Base-by-base conservation (phyloP, 2,113 vertebrate species). In the Pygoscelis adeliae region DNA sequence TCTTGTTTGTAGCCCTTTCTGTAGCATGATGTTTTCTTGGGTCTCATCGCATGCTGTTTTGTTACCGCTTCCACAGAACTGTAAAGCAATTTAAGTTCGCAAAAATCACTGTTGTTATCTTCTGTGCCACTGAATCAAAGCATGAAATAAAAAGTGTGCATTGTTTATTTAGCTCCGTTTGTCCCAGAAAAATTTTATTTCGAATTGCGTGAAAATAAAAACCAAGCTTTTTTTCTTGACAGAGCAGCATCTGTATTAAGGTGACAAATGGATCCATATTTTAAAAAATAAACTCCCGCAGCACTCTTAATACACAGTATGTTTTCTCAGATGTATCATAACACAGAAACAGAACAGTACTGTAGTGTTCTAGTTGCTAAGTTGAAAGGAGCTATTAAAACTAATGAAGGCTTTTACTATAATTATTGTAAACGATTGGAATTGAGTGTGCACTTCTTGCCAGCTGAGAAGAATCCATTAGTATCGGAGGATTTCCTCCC, bases 391-490 rank as follows among this genome's bases (percentile, higher is more conserved):
- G 50, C 89, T 87, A 90, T 97, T 94, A 87, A 97, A 90, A 87
- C 94, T 85, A 94, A 92, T 94, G 83, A 93, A 93, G 47, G 56
- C 70, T 91, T 97, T 98, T 90, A 90, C 61, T 93, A 11, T 95
- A 94, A 76, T 96, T 90, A 84, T 91, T 93, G 72, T 70, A 89
- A 96, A 91, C 0, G 34, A 42, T 67, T 91, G 83, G 61, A 92
- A 53, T 83, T 72, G 82, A 85, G n/a, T 16, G 36, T 36, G 16
- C 1, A 2, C n/a, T 56, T 92, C 58, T 90, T 94, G 83, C 74
- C 88, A 96, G 67, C 96, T 95, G 94, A 97, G 95, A 95, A 91
- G 88, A 96, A 87, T 66, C 78, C 42, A 62, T 91, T 90, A 91
- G 65, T 66, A 97, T 56, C 16, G 4, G 32, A 83, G 78, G 93